Percentiles rank a stretch among this genome's conserved stretches.
These are phyloP conservation scores for Pangasius krempfi DNA, from an alignment of 2,797 vertebrate species.

Conservation along the genomic window DNA sequence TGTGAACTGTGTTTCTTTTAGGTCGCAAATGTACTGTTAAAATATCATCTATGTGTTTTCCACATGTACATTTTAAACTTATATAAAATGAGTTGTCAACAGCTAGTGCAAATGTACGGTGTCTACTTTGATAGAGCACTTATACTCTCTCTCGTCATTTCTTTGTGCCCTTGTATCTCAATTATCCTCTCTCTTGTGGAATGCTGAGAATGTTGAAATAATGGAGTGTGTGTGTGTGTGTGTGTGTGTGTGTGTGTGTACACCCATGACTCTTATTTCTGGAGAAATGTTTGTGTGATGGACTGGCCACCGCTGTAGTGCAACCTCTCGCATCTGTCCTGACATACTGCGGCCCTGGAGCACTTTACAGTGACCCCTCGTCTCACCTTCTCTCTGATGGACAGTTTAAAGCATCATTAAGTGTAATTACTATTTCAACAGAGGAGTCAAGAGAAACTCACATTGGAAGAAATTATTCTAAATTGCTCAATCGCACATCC, in stretches of 20 bases:
- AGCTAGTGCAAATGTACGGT: neutral
- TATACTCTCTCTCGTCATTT: neutral
- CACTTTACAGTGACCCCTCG: constrained; percentile 76
- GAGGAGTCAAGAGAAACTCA: constrained; percentile 71
- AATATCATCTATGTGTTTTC: neutral
- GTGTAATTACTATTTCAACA: constrained; percentile 80
- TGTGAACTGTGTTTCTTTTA: neutral
- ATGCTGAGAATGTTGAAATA: constrained; percentile 21
- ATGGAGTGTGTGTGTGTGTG: constrained; percentile 16
- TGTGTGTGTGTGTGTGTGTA: neutral
- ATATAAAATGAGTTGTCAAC: neutral
- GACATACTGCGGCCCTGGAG: constrained; percentile 68
- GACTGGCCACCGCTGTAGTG: constrained; percentile 54
- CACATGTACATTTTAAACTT: neutral
- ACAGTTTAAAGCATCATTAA: constrained; percentile 82
- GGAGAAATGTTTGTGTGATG: constrained; percentile 54
- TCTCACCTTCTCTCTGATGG: constrained; percentile 75
- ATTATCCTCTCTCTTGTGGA: constrained; percentile 24
- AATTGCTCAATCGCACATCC: constrained; percentile 63
- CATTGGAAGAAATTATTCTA: constrained; percentile 75
- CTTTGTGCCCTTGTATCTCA: constrained; percentile 17
- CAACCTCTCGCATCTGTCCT: constrained; percentile 67
- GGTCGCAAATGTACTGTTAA: neutral
- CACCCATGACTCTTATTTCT: constrained; percentile 18
- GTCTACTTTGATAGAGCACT: constrained; percentile 1